Conservation (phyloP, 2,113 vertebrate species). For the Rhagologus leucostigma region DNA sequence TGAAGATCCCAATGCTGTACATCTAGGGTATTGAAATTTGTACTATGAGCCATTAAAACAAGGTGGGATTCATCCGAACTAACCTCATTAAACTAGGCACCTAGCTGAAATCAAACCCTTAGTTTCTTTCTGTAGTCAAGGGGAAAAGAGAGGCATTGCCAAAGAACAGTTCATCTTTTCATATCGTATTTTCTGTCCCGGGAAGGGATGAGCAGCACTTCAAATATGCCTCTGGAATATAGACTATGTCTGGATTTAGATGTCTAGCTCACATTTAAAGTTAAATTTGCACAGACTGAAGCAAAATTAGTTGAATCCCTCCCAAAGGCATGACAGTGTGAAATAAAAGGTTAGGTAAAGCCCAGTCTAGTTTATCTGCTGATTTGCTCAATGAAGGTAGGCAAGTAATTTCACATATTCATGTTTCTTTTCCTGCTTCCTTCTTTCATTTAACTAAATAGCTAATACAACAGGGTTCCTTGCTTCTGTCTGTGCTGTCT, state of each 20-base stretch:
- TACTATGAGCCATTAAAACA: neutral
- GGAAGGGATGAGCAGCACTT: neutral
- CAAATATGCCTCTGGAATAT: neutral
- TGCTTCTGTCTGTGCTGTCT: neutral
- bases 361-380: neutral
- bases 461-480: neutral
- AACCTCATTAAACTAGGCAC: neutral
- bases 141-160: neutral
- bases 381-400: neutral
- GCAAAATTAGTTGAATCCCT: neutral
- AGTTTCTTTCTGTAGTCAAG: neutral
- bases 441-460: neutral
- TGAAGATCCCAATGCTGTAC: neutral
- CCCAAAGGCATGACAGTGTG: neutral
- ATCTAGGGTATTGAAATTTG: neutral
- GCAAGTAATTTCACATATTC: neutral
- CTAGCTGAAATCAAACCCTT: neutral
- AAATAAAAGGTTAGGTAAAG: neutral
- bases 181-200: fast-evolving
- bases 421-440: neutral
- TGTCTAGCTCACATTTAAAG: neutral
- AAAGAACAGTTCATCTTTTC: neutral
- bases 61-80: neutral
- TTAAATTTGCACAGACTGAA: neutral
- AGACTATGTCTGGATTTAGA: neutral